A percentile compares a stretch with the other conserved stretches of the same genome.
These are phyloP conservation scores for Campopleginae sp. DNA, from an alignment of 2,888 invertebrate genomes.

Conservation along the genomic window DNA sequence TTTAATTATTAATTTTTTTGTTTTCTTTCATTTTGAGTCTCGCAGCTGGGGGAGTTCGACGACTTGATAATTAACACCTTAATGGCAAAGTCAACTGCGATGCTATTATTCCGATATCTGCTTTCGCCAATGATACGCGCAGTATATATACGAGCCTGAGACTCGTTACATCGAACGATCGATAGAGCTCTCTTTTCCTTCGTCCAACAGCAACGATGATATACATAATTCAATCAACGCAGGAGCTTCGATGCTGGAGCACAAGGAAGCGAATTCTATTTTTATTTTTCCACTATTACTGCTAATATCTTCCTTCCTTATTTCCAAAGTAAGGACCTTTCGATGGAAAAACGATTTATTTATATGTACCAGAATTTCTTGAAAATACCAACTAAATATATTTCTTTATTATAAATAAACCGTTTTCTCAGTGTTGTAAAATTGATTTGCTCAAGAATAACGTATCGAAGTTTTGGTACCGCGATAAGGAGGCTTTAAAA, in stretches of 20 bases:
- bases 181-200: slow-evolving; percentile 16
- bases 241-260: background rate
- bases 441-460: background rate
- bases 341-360: no score
- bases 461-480: background rate
- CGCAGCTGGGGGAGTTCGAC: background rate
- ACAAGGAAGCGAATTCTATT: background rate
- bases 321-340: background rate
- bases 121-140: background rate
- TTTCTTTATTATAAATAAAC: no score
- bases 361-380: no score
- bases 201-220: background rate
- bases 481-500: background rate
- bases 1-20: background rate
- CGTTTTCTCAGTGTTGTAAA: no score
- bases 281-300: background rate
- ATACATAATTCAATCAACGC: background rate
- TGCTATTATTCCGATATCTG: slow-evolving; percentile 9
- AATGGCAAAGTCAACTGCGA: background rate
- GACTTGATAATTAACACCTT: slow-evolving; percentile 20
- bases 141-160: no score
- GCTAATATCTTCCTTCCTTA: background rate
- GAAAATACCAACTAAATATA: no score
- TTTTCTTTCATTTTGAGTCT: background rate
- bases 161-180: slow-evolving; percentile 4